Evolutionary conservation across 1,140 invertebrate species (phyloP).

Genomic region (Sogatella furcifera): DNA sequence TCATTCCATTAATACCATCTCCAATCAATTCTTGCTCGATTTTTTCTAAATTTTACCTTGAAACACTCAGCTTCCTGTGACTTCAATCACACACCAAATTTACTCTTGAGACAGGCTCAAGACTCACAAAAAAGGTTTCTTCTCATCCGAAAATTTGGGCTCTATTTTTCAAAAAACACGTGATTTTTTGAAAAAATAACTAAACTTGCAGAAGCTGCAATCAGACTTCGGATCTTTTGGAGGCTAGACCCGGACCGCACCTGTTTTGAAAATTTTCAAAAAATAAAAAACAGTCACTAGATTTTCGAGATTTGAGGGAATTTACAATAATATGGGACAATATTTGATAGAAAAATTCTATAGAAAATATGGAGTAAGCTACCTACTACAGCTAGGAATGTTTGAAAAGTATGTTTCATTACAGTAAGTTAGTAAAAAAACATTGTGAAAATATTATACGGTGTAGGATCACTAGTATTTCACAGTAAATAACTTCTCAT

Average conservation of each 20-base stretch:
- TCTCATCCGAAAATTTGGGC: background rate
- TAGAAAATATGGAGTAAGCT: too few species aligned
- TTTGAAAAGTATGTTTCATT: too few species aligned
- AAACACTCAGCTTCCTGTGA: background rate
- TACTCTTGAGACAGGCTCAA: background rate
- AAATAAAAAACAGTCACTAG: background rate
- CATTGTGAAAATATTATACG: too few species aligned
- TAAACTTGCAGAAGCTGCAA: background rate
- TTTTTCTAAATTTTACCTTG: background rate
- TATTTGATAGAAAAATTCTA: too few species aligned
- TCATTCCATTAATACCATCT: too few species aligned
- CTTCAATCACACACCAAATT: background rate
- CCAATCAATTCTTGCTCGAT: background rate
- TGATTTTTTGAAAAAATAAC: background rate
- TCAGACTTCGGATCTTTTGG: conserved; percentile 11
- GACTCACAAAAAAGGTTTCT: background rate
- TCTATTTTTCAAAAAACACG: background rate
- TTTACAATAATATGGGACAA: background rate
- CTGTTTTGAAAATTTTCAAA: background rate
- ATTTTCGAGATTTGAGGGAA: background rate
- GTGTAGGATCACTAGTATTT: too few species aligned
- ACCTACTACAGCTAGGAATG: too few species aligned
- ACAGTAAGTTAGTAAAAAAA: too few species aligned
- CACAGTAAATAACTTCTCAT: too few species aligned
- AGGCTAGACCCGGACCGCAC: conserved; percentile 8